Conservation (phyloP, 35 echinoderm and acorn worm genomes). For the Apostichopus parvimensis region DNA sequence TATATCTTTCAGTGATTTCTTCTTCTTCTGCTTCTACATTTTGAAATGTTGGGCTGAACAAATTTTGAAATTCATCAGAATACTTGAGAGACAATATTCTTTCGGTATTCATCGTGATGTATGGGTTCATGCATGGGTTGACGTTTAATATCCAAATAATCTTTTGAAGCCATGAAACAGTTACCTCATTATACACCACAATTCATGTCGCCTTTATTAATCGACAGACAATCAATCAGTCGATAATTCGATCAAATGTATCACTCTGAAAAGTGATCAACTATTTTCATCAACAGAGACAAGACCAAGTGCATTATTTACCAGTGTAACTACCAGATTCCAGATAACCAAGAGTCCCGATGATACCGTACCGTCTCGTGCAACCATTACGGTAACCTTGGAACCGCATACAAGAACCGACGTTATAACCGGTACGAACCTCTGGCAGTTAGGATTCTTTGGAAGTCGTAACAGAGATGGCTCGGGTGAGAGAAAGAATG, state of each 20-base stretch:
- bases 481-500: slow-evolving; percentile 55
- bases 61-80: no score
- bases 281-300: not conserved
- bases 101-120: not conserved
- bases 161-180: no score
- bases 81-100: no score
- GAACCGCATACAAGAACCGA: slow-evolving; percentile 12
- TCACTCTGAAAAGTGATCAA: no score
- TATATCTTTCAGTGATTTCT: not conserved
- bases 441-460: slow-evolving; percentile 74
- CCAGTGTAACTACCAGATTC: not conserved
- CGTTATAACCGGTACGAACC: slow-evolving; percentile 55
- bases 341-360: not conserved
- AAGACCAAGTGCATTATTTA: slow-evolving; percentile 23
- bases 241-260: no score
- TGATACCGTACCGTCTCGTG: slow-evolving; percentile 3
- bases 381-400: slow-evolving; percentile 35
- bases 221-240: no score
- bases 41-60: no score
- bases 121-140: not conserved
- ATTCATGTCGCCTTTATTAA: no score
- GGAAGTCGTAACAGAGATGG: slow-evolving; percentile 60
- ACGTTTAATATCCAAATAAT: no score
- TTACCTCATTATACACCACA: no score
- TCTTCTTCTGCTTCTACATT: no score